These are phyloP conservation scores for Zosterops hypoxanthus DNA, from an alignment of 2,113 vertebrate species.

Conservation along the genomic window DNA sequence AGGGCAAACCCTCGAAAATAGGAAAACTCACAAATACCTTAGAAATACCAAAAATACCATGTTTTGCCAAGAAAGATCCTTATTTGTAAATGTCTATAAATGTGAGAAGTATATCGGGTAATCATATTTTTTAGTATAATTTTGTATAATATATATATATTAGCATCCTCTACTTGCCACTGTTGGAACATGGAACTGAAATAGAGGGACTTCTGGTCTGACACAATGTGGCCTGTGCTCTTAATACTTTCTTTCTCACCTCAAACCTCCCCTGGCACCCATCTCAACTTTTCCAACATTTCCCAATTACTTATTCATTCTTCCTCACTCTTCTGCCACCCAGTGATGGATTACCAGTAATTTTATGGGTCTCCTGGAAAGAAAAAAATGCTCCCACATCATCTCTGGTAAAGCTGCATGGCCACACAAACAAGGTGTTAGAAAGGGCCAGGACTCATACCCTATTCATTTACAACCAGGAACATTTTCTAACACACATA, in stretches of 20 bases:
- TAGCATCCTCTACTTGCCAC: background rate
- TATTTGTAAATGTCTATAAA: background rate
- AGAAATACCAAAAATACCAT: background rate
- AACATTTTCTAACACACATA: background rate
- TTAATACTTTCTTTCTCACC: background rate
- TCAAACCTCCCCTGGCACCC: background rate
- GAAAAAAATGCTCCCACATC: background rate
- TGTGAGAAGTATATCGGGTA: background rate
- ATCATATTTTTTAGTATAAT: background rate
- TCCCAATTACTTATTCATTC: constrained; percentile 2
- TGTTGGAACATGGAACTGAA: background rate
- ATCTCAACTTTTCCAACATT: background rate
- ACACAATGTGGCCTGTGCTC: background rate
- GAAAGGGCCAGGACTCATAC: background rate
- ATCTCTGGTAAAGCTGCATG: background rate
- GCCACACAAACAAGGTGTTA: background rate
- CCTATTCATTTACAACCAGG: background rate
- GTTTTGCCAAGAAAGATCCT: background rate
- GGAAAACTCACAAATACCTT: background rate
- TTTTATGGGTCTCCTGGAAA: background rate
- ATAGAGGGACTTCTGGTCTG: background rate
- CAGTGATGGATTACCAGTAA: background rate
- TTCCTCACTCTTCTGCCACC: background rate
- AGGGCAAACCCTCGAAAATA: background rate
- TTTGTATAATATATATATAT: background rate